Evolutionary conservation across 2,113 vertebrate genomes (phyloP).

Genomic region (Grallaria varia): DNA sequence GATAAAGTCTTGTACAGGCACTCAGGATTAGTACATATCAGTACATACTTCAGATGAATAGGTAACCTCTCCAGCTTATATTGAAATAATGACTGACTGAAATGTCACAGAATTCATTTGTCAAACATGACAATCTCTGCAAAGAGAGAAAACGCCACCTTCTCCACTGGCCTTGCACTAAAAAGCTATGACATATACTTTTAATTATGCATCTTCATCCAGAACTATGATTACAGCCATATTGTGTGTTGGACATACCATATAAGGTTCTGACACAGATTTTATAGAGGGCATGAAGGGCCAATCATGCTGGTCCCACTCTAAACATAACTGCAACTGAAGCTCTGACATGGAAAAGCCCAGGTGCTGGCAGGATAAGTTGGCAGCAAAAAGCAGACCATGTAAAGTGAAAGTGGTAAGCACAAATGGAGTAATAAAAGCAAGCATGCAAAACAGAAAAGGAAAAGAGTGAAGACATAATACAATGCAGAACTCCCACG

Average conservation of each 20-base stretch:
- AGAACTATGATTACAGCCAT: background rate
- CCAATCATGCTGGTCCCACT: slow-evolving; percentile 88
- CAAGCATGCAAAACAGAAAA: slow-evolving; percentile 57
- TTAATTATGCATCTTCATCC: slow-evolving; percentile 37
- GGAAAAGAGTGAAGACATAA: slow-evolving; percentile 12
- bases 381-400: slow-evolving; percentile 51
- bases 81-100: background rate
- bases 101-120: background rate
- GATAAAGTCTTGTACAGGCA: background rate
- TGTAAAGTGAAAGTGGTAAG: slow-evolving; percentile 35
- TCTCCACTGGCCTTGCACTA: background rate
- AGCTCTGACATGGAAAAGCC: slow-evolving; percentile 84
- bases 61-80: background rate
- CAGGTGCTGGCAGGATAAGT: slow-evolving; percentile 76
- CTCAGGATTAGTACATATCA: background rate
- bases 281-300: slow-evolving; percentile 85
- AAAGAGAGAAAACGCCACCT: background rate
- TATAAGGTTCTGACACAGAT: slow-evolving; percentile 83
- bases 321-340: slow-evolving; percentile 87
- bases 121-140: background rate
- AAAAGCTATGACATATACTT: background rate
- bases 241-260: slow-evolving; percentile 80
- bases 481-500: background rate
- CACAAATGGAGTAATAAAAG: slow-evolving; percentile 18
- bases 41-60: background rate